These are phyloP conservation scores for Trachelus tabidus DNA, from an alignment of 2,888 invertebrate genomes.

Conservation along the genomic window DNA sequence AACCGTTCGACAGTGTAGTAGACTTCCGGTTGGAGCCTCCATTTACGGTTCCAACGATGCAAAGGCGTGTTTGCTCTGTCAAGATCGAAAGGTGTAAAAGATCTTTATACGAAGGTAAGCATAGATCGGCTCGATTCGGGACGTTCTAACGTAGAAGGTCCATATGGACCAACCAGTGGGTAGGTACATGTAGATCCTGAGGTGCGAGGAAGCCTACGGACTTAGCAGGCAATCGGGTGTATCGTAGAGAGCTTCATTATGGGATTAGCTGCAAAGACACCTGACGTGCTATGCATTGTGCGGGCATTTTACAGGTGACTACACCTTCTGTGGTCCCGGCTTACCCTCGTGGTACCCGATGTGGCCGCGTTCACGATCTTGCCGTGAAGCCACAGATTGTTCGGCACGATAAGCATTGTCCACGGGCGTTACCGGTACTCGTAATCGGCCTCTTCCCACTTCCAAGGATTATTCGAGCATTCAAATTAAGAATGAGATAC, in stretches of 20 bases:
- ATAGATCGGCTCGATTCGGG: background rate
- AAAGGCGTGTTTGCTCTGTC: background rate
- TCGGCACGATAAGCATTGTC: conserved; percentile 42
- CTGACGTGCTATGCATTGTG: conserved; percentile 36
- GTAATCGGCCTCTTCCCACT: conserved; percentile 34
- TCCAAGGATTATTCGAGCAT: conserved; percentile 11
- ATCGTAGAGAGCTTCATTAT: background rate
- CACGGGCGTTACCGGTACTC: conserved; percentile 35
- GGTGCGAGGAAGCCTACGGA: background rate
- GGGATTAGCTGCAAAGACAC: conserved; percentile 29
- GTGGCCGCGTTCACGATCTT: conserved; percentile 38
- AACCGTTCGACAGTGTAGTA: background rate
- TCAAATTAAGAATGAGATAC: background rate
- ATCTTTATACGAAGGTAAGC: background rate
- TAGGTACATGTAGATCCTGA: background rate
- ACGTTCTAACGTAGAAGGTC: background rate
- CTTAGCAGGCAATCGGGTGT: background rate
- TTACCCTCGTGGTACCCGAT: conserved; percentile 17
- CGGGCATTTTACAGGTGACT: conserved; percentile 45
- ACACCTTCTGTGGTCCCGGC: conserved; percentile 31
- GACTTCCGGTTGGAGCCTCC: background rate
- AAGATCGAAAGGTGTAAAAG: background rate
- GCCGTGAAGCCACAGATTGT: conserved; percentile 40
- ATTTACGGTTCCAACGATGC: background rate
- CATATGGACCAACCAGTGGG: background rate